Evolutionary conservation across 2,113 vertebrate species (phyloP).

Genomic region (Grammomys surdaster): DNA sequence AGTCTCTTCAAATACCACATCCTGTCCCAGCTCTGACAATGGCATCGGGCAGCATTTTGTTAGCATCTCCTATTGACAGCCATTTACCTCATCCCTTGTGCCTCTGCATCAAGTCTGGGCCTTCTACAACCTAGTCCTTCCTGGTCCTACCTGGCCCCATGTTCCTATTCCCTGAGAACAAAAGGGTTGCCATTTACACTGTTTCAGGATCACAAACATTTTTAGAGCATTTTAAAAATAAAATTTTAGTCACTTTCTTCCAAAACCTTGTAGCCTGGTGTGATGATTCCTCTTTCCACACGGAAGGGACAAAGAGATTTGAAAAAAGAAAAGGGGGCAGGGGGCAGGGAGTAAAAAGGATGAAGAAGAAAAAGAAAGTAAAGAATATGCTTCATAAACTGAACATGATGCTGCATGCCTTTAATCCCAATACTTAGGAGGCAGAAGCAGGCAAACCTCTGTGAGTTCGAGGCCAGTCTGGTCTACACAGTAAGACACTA

Average conservation of each 20-base stretch:
- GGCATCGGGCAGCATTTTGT: not conserved
- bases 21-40: too few relatives aligned
- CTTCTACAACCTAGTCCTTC: not conserved
- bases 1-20: not conserved
- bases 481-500: not conserved
- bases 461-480: not conserved
- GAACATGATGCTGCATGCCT: not conserved
- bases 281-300: not conserved
- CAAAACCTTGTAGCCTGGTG: not conserved
- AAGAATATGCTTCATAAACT: not conserved
- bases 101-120: not conserved
- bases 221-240: not conserved
- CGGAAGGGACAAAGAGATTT: not conserved
- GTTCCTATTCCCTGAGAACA: not conserved
- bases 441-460: not conserved
- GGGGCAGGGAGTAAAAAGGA: not conserved
- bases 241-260: not conserved
- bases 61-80: not conserved
- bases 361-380: not conserved
- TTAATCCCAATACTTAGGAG: not conserved
- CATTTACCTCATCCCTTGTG: not conserved
- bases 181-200: not conserved
- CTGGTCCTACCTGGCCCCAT: not conserved
- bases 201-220: not conserved
- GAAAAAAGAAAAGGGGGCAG: not conserved